A percentile compares a stretch with the other conserved stretches of the same genome.
These are phyloP conservation scores for Cepphus grylle DNA, from an alignment of 2,113 vertebrate genomes.

Conservation along the genomic window DNA sequence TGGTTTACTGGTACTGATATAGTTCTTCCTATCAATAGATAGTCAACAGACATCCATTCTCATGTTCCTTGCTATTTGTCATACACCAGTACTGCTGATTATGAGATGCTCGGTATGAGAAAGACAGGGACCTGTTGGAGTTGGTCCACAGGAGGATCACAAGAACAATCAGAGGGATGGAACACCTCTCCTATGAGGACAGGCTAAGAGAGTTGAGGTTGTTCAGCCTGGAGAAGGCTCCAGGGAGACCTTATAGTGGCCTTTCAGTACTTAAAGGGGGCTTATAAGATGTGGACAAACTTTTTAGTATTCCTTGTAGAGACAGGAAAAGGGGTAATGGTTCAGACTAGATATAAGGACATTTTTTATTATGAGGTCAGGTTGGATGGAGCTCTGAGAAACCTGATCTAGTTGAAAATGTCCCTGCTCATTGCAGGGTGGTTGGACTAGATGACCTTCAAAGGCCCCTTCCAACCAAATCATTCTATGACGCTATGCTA, in stretches of 20 bases:
- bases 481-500: not conserved
- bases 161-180: not conserved
- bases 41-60: not conserved
- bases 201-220: not conserved
- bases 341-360: not conserved
- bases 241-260: fast-evolving
- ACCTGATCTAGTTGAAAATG: not conserved
- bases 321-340: not conserved
- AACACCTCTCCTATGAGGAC: not conserved
- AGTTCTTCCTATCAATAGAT: not conserved
- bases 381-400: not conserved
- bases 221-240: not conserved
- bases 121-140: not conserved
- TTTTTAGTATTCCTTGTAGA: not conserved
- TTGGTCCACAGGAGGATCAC: not conserved
- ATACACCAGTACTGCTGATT: not conserved
- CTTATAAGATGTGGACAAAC: not conserved
- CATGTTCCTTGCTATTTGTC: not conserved
- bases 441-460: not conserved
- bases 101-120: not conserved
- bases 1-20: not conserved
- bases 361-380: not conserved
- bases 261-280: not conserved
- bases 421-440: not conserved
- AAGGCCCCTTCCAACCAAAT: not conserved